Evolutionary conservation across 2,797 vertebrate species (phyloP).

Genomic region (Furcifer pardalis): DNA sequence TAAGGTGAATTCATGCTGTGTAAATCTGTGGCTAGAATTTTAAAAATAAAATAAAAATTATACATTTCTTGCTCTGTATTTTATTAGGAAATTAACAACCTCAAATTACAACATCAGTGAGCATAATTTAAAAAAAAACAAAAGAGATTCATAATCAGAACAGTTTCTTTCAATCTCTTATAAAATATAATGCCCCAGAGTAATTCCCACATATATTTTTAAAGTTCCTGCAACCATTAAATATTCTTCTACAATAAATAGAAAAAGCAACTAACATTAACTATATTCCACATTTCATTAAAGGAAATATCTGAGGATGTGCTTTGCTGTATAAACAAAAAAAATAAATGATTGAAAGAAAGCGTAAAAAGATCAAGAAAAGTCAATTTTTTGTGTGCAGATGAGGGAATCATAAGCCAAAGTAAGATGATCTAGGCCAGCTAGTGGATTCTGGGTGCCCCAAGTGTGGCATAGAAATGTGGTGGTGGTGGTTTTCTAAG

Average conservation of each 20-base stretch:
- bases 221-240: conserved; percentile 43
- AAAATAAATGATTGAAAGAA: conserved; percentile 56
- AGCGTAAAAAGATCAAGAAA: conserved; percentile 3
- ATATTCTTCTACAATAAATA: conserved; percentile 43
- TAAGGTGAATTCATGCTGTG: neutral
- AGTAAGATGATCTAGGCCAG: neutral
- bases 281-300: conserved; percentile 21
- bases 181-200: conserved; percentile 70
- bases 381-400: neutral
- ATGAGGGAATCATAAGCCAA: neutral
- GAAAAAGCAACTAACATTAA: conserved; percentile 42
- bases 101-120: conserved; percentile 63
- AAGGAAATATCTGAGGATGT: conserved; percentile 44
- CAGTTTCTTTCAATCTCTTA: conserved; percentile 57
- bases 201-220: conserved; percentile 51
- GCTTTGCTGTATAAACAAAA: conserved; percentile 45
- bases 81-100: conserved; percentile 75
- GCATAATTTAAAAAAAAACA: conserved; percentile 34
- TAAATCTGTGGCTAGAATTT: conserved; percentile 23
- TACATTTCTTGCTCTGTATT: conserved; percentile 59
- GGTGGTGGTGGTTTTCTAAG: too few species aligned
- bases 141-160: conserved; percentile 62
- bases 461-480: neutral
- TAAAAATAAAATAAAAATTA: conserved; percentile 39
- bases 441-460: neutral